These are phyloP conservation scores for Leptinotarsa texana DNA, from an alignment of 1,140 invertebrate species.

Conservation along the genomic window DNA sequence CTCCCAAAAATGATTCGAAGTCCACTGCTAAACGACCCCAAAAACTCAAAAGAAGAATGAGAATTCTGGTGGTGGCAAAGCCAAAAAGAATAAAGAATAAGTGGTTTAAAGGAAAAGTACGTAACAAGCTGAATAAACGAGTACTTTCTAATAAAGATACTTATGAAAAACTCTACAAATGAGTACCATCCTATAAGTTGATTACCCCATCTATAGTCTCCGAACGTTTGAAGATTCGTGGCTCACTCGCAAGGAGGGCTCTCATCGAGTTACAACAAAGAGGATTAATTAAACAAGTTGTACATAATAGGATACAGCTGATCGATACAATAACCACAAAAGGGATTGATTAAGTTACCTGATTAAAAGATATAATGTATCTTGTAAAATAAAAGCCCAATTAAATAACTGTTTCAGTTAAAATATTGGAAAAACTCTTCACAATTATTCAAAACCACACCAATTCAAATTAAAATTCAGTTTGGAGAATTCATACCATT, in stretches of 20 bases:
- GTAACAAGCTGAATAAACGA: conserved; percentile 99
- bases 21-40: conserved; percentile 88
- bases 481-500: no score
- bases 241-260: conserved; percentile 93
- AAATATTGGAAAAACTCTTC: no score
- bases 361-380: conserved; percentile 46
- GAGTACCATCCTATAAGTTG: conserved; percentile 96
- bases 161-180: conserved; percentile 97
- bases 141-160: conserved; percentile 96
- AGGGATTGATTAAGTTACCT: conserved; percentile 75
- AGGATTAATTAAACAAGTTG: conserved; percentile 95
- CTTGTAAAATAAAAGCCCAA: neutral
- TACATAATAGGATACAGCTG: conserved; percentile 95
- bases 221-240: conserved; percentile 96
- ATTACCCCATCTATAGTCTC: conserved; percentile 99
- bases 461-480: no score
- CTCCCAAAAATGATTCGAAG: conserved; percentile 94
- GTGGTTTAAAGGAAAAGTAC: conserved; percentile 99
- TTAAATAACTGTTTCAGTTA: no score
- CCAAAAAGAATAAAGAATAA: conserved; percentile 98
- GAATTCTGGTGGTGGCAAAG: conserved; percentile 94
- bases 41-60: conserved; percentile 95
- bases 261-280: conserved; percentile 88
- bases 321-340: conserved; percentile 98
- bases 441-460: no score